Percentiles rank a stretch among this genome's conserved stretches.
phyloP scores from a whole-genome alignment of 1,140 invertebrate species.

The Schlechtendalia chinensis region DNA sequence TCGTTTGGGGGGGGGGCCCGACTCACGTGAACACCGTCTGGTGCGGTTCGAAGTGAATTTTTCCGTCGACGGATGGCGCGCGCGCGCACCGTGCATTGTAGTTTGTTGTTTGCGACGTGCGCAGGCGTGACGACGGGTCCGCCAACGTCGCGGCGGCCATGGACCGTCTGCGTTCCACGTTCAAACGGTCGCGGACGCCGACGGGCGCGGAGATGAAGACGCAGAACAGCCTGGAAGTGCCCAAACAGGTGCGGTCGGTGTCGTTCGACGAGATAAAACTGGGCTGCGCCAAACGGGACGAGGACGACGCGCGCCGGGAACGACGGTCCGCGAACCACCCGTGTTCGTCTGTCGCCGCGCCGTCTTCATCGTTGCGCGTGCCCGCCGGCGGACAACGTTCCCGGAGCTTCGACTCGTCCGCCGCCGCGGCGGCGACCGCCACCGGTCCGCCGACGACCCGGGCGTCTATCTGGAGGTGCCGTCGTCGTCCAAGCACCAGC shows the following conservation, averaged over 20 bases:
- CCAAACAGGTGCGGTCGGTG: slow-evolving; percentile 79
- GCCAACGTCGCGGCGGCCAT: slow-evolving; percentile 57
- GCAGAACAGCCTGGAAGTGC: slow-evolving; percentile 82
- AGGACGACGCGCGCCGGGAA: slow-evolving; percentile 61
- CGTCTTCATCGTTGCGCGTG: too few relatives aligned
- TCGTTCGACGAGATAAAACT: slow-evolving; percentile 86
- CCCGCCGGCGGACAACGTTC: slow-evolving; percentile 62
- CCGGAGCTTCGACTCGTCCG: slow-evolving; percentile 72
- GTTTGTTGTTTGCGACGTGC: too few relatives aligned
- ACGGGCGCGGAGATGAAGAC: slow-evolving; percentile 86
- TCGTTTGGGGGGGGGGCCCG: too few relatives aligned
- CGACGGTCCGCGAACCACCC: too few relatives aligned
- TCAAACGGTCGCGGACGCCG: slow-evolving; percentile 80
- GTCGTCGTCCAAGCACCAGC: slow-evolving; percentile 61
- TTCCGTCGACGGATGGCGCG: too few relatives aligned
- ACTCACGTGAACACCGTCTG: too few relatives aligned
- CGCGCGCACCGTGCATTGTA: too few relatives aligned
- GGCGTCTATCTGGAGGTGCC: slow-evolving; percentile 68
- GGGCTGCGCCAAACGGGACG: slow-evolving; percentile 59
- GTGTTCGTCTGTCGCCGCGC: too few relatives aligned
- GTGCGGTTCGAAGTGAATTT: too few relatives aligned
- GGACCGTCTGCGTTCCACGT: slow-evolving; percentile 79
- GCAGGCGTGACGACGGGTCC: too few relatives aligned
- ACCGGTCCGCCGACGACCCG: slow-evolving; percentile 58
- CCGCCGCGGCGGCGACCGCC: slow-evolving; percentile 51